A percentile compares a stretch with the other conserved stretches of the same genome.
These are phyloP conservation scores for Adoxophyes honmai DNA, from an alignment of 1,140 invertebrate species.

Conservation along the genomic window DNA sequence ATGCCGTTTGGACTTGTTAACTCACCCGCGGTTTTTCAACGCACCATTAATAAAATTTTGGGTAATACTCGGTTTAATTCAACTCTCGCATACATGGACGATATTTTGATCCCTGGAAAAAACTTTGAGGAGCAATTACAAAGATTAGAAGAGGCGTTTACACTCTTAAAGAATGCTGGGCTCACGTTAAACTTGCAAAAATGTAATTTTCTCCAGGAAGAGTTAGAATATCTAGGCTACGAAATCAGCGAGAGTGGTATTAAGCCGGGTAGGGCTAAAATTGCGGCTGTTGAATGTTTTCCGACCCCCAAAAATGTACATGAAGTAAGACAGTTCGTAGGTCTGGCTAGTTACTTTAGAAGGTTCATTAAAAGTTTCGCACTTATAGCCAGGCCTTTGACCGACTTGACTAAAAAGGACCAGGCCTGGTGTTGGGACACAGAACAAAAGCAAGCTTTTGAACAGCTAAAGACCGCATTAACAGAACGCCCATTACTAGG, in stretches of 20 bases:
- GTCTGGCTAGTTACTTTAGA: slow-evolving; percentile 17
- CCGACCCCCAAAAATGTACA: slow-evolving; percentile 31
- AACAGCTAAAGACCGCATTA: slow-evolving; percentile 11
- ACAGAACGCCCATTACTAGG: slow-evolving; percentile 23
- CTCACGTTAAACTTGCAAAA: slow-evolving; percentile 22
- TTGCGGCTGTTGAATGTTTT: slow-evolving; percentile 2
- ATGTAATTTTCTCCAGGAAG: slow-evolving; percentile 24
- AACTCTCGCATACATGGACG: slow-evolving; percentile 1
- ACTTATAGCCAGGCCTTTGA: slow-evolving; percentile 27
- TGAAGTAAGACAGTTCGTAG: slow-evolving; percentile 38
- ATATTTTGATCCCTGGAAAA: background rate
- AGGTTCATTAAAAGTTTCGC: background rate
- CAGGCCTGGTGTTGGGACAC: background rate
- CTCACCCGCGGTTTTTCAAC: background rate
- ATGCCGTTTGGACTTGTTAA: background rate
- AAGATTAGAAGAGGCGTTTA: background rate
- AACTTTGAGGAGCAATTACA: background rate
- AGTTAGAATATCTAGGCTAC: slow-evolving; percentile 31
- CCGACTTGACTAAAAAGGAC: slow-evolving; percentile 26
- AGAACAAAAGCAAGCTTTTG: slow-evolving; percentile 3
- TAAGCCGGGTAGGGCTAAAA: slow-evolving; percentile 16
- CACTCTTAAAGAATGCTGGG: background rate
- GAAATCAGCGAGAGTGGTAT: slow-evolving; percentile 21
- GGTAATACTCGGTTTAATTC: background rate
- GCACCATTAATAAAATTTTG: background rate